Evolutionary conservation across 1,140 invertebrate genomes (phyloP), one percentile per base, ranked within the genome.

Genomic region (Pseudoatta argentina): DNA sequence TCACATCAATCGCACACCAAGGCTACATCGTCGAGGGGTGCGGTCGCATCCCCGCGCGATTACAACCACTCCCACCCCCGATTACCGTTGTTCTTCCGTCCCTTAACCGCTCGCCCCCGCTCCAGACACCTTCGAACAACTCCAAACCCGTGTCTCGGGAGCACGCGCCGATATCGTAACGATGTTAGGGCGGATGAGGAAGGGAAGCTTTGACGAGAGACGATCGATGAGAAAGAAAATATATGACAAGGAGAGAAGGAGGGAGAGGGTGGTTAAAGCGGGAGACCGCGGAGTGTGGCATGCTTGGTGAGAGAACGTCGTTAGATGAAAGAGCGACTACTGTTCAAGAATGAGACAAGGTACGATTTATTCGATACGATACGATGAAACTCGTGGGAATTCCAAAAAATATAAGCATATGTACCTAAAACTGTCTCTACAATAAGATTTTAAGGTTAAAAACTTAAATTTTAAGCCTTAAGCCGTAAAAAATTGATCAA

Each of bases 151-250:
- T 85, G 88, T 88, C 86, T 88, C 78, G 79, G 44, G 87, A 88
- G 71, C 87, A 79, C 87, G 88, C 76, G 87, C 88, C 88, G 88
- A 89, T 89, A 76, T 88, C 87, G 87, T 89, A 88, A 89, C 87
- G 86, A 83, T 71, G 86, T 85, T 72, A 72, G 69, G 69, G 53
- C 14, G 87, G 27, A 53, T 88, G 66, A 77, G 51, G 57, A 79
- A 89, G 87, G 88, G 85, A 71, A 83, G 69, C 79, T 88, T 88
- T 66, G 73, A 88, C 87, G 55, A 77, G 72, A 57, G 24, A 73
- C 79, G 69, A 67, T 86, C 85, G 39, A 69, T 77, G 69, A 81
- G 77, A 86, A 81, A 59, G 64, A 81, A 66, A 86, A 34, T 63
- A 77, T 55, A 66, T 63, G 57, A 59, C 39, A 61, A 81, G 53